phyloP scores from a whole-genome alignment of 2,888 invertebrate species.

The Craniophora ligustri region DNA sequence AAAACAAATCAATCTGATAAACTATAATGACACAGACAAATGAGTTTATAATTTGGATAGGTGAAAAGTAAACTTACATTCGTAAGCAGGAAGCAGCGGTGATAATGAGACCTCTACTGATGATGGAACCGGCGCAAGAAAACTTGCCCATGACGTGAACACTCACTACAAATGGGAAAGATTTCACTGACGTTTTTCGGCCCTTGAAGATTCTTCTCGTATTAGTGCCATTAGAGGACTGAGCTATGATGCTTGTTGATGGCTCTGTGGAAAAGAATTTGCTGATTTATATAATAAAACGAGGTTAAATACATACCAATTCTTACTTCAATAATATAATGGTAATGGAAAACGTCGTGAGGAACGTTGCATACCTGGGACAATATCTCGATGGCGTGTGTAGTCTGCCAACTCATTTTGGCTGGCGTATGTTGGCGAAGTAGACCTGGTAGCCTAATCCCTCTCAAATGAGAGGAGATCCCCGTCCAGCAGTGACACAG shows the following conservation, averaged over 20 bases:
- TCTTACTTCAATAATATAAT: too few relatives aligned
- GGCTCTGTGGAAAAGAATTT: constrained; percentile 7
- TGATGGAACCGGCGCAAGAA: constrained; percentile 63
- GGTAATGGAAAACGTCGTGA: too few relatives aligned
- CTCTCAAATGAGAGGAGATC: too few relatives aligned
- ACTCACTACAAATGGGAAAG: constrained; percentile 65
- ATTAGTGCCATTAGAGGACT: not conserved
- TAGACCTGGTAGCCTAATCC: too few relatives aligned
- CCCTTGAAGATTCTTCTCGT: constrained; percentile 59
- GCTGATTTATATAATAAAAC: too few relatives aligned
- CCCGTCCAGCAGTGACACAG: not conserved
- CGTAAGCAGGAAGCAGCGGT: constrained; percentile 69
- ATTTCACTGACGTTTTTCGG: constrained; percentile 40
- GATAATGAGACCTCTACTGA: constrained; percentile 61
- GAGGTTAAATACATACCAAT: too few relatives aligned
- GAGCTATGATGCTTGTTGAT: constrained; percentile 1
- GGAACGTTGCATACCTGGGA: too few relatives aligned
- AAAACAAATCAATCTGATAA: too few relatives aligned
- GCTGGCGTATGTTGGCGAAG: too few relatives aligned
- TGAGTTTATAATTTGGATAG: not conserved
- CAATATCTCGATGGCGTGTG: too few relatives aligned
- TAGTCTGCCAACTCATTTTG: too few relatives aligned
- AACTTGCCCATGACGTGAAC: constrained; percentile 59
- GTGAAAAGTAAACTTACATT: constrained; percentile 54
- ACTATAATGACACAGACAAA: too few relatives aligned